Conservation (phyloP, 2,113 vertebrate genomes). For the Equus przewalskii region DNA sequence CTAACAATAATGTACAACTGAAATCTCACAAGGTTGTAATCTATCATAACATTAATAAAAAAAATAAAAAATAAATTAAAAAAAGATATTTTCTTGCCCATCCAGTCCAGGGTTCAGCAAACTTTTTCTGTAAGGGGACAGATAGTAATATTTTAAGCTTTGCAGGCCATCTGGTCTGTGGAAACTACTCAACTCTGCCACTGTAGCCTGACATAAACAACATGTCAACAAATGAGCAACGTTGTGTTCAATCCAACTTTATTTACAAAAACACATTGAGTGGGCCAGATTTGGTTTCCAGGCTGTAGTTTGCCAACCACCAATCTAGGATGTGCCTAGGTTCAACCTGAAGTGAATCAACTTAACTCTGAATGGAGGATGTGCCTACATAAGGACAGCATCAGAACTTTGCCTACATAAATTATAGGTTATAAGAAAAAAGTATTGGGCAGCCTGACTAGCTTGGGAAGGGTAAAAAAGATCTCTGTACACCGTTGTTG, state of each 20-base stretch:
- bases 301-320: background rate
- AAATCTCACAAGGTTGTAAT: too few species aligned
- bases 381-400: background rate
- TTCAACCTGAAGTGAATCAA: slow-evolving; percentile 57
- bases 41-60: too few species aligned
- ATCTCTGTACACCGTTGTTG: background rate
- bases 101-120: background rate
- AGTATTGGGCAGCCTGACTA: background rate
- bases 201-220: background rate
- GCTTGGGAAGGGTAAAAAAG: background rate
- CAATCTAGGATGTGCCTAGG: background rate
- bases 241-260: slow-evolving; percentile 27
- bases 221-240: background rate
- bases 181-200: slow-evolving; percentile 21
- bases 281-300: background rate
- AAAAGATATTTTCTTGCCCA: background rate
- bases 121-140: slow-evolving; percentile 1
- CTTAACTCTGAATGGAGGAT: background rate
- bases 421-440: background rate
- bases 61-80: background rate
- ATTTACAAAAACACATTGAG: slow-evolving; percentile 6
- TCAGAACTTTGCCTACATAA: background rate
- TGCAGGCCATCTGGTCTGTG: background rate
- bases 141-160: background rate
- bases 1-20: background rate